phyloP scores from a whole-genome alignment of 2,888 invertebrate species.

The Eristalis tenax region DNA sequence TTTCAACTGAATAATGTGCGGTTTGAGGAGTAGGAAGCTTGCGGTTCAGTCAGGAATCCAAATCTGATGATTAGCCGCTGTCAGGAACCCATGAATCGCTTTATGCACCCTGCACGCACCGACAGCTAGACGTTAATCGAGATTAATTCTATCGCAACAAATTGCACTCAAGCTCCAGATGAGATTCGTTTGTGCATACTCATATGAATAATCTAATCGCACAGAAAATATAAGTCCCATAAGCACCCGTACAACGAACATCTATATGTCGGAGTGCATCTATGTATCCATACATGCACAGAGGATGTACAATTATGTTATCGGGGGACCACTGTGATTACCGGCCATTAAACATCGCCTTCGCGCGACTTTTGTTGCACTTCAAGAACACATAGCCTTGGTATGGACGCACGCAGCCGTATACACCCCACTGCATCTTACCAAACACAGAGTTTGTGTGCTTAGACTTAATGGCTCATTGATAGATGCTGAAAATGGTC shows the following conservation, averaged over 20 bases:
- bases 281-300: background rate
- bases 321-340: slow-evolving; percentile 47
- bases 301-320: slow-evolving; percentile 25
- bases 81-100: slow-evolving; percentile 25
- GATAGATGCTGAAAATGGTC: slow-evolving; percentile 65
- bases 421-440: slow-evolving; percentile 27
- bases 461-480: slow-evolving; percentile 54
- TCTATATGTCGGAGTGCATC: slow-evolving; percentile 2
- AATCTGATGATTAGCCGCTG: slow-evolving; percentile 61
- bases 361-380: slow-evolving; percentile 52
- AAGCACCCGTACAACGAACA: background rate
- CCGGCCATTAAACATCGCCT: slow-evolving; percentile 54
- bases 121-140: background rate
- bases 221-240: background rate
- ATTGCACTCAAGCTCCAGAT: slow-evolving; percentile 60
- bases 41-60: slow-evolving; percentile 65
- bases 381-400: slow-evolving; percentile 18
- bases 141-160: slow-evolving; percentile 57
- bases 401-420: background rate
- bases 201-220: background rate
- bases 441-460: slow-evolving; percentile 44
- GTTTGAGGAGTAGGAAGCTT: slow-evolving; percentile 54
- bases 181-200: slow-evolving; percentile 20
- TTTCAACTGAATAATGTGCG: slow-evolving; percentile 64
- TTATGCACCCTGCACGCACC: background rate